phyloP scores from a whole-genome alignment of 2,797 vertebrate genomes.

The Hapalemur alaotrensis region DNA sequence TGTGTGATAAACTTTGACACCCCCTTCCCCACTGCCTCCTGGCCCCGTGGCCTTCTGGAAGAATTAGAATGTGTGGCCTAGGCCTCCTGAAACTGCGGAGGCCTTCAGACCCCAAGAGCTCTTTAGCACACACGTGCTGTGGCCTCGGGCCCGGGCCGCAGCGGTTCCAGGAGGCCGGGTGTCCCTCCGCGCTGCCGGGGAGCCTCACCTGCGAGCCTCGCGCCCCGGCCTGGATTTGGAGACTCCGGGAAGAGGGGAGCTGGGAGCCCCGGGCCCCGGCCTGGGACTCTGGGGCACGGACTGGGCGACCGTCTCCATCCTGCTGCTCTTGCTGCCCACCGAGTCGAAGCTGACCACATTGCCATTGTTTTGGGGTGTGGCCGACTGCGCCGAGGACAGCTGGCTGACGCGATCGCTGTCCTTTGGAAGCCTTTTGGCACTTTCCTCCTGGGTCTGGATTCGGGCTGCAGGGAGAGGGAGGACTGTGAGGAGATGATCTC shows the following conservation, averaged over 20 bases:
- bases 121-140: no score
- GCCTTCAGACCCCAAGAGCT: neutral
- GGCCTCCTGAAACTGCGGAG: neutral
- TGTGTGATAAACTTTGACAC: neutral
- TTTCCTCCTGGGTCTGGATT: conserved; percentile 89
- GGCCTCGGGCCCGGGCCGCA: neutral
- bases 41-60: neutral
- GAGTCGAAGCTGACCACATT: conserved; percentile 88
- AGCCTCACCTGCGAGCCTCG: conserved; percentile 85
- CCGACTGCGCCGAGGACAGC: conserved; percentile 86
- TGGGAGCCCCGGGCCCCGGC: conserved; percentile 65
- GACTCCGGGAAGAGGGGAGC: conserved; percentile 81
- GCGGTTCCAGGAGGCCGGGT: neutral
- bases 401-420: conserved; percentile 86
- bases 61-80: neutral
- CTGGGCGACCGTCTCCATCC: conserved; percentile 89
- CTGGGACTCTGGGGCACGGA: conserved; percentile 84
- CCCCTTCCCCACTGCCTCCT: neutral
- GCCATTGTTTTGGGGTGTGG: conserved; percentile 88
- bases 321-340: conserved; percentile 83
- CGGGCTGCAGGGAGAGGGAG: conserved; percentile 84
- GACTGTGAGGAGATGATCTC: neutral
- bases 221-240: conserved; percentile 85
- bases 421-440: conserved; percentile 86
- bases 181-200: accelerated